Evolutionary conservation across 2,888 invertebrate species (phyloP).

Genomic region (Caradrina kadenii): DNA sequence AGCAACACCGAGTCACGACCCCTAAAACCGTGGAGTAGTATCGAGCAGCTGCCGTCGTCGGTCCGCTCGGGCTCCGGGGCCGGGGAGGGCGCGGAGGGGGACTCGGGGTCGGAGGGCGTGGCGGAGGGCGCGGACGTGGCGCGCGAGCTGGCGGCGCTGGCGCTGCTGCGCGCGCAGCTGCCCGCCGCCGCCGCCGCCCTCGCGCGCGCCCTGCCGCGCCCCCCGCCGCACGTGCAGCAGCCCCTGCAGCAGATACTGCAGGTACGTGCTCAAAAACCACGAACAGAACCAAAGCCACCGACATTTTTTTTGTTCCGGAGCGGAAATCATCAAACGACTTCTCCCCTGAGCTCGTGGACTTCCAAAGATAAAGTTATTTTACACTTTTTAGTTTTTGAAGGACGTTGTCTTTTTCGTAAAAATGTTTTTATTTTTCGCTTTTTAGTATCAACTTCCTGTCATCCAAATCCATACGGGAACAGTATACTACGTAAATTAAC

Average conservation of each 20-base stretch:
- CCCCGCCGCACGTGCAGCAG: slow-evolving; percentile 68
- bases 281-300: too few species aligned
- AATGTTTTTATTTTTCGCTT: too few species aligned
- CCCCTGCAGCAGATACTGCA: slow-evolving; percentile 73
- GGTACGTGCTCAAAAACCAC: background rate
- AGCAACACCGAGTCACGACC: slow-evolving; percentile 24
- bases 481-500: too few species aligned
- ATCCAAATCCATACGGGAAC: too few species aligned
- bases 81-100: slow-evolving; percentile 53
- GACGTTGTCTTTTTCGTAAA: too few species aligned
- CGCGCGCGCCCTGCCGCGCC: slow-evolving; percentile 71
- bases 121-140: slow-evolving; percentile 86
- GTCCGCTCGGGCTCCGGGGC: slow-evolving; percentile 24
- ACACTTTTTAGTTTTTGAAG: too few species aligned
- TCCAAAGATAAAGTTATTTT: too few species aligned
- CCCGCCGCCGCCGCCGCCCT: slow-evolving; percentile 73
- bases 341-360: too few species aligned
- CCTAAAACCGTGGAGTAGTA: slow-evolving; percentile 49
- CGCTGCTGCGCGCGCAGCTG: slow-evolving; percentile 75
- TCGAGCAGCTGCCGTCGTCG: slow-evolving; percentile 31
- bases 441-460: too few species aligned
- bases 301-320: too few species aligned
- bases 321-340: too few species aligned
- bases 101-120: slow-evolving; percentile 76
- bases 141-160: slow-evolving; percentile 82